A percentile compares a stretch with the other conserved stretches of the same genome.
phyloP scores from a whole-genome alignment of 2,113 vertebrate species.

The Gopherus evgoodei region DNA sequence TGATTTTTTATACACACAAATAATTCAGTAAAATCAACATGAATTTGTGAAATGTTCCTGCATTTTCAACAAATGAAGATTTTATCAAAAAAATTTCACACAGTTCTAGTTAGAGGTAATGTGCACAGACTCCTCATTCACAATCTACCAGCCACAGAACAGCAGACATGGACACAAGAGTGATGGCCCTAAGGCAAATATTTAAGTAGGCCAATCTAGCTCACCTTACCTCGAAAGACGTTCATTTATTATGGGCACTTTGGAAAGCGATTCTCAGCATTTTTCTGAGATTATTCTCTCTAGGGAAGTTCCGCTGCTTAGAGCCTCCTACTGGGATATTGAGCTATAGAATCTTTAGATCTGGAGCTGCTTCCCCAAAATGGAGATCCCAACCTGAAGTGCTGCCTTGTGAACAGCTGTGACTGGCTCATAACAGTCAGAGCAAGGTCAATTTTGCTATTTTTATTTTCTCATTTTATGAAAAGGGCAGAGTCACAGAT shows the following conservation, averaged over 20 bases:
- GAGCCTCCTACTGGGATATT: neutral
- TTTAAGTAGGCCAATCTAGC: neutral
- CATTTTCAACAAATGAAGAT: neutral
- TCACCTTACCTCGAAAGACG: neutral
- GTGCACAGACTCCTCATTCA: neutral
- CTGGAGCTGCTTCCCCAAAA: neutral
- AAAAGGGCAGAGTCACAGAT: neutral
- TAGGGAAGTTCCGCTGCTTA: neutral
- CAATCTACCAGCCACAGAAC: neutral
- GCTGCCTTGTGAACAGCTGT: neutral
- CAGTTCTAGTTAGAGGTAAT: neutral
- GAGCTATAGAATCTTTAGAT: neutral
- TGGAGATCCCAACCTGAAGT: neutral
- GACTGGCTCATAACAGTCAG: neutral
- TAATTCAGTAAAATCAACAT: neutral
- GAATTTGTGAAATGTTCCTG: neutral
- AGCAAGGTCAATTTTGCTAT: neutral
- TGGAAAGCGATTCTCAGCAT: neutral
- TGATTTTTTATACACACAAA: neutral
- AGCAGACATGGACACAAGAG: neutral
- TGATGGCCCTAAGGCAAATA: neutral
- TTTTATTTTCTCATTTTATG: neutral
- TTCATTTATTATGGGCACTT: neutral
- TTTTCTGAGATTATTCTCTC: neutral
- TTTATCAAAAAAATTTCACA: neutral